These are phyloP conservation scores for Liparis tanakae DNA, from an alignment of 2,797 vertebrate species.

Conservation along the genomic window DNA sequence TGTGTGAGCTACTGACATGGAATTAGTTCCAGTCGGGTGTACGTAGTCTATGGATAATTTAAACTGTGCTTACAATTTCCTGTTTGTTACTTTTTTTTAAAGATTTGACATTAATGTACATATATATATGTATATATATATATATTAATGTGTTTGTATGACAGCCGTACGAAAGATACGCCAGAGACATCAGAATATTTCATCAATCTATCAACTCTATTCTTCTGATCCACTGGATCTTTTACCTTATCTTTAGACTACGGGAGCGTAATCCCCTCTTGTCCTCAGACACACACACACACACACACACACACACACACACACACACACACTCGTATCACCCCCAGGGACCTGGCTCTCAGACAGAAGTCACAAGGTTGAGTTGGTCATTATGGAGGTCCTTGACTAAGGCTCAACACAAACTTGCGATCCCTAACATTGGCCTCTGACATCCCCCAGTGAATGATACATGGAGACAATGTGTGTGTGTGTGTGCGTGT, in stretches of 20 bases:
- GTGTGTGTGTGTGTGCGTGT: slow-evolving; percentile 36
- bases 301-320: slow-evolving; percentile 35
- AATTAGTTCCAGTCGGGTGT: slow-evolving; percentile 21
- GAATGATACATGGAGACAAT: slow-evolving; percentile 69
- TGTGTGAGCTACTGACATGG: slow-evolving; percentile 36
- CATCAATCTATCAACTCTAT: slow-evolving; percentile 10
- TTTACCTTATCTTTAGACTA: slow-evolving; percentile 66
- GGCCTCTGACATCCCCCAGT: slow-evolving; percentile 67
- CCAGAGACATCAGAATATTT: slow-evolving; percentile 36
- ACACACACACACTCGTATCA: slow-evolving; percentile 39
- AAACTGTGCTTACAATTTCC: slow-evolving; percentile 15
- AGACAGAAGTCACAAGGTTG: slow-evolving; percentile 83
- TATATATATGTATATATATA: slow-evolving; percentile 4
- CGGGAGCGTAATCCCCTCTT: slow-evolving; percentile 34
- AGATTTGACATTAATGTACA: slow-evolving; percentile 7
- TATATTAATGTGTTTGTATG: slow-evolving; percentile 1
- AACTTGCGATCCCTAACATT: slow-evolving; percentile 66
- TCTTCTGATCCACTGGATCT: slow-evolving; percentile 49
- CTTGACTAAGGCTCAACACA: slow-evolving; percentile 76
- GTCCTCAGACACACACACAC: slow-evolving; percentile 8
- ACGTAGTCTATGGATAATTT: slow-evolving; percentile 14
- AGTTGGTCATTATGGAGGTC: slow-evolving; percentile 82
- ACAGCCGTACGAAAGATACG: neutral
- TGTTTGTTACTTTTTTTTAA: slow-evolving; percentile 8
- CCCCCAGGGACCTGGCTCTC: slow-evolving; percentile 73